Evolutionary conservation across 2,797 vertebrate genomes (phyloP).

Genomic region (Takifugu ocellatus): DNA sequence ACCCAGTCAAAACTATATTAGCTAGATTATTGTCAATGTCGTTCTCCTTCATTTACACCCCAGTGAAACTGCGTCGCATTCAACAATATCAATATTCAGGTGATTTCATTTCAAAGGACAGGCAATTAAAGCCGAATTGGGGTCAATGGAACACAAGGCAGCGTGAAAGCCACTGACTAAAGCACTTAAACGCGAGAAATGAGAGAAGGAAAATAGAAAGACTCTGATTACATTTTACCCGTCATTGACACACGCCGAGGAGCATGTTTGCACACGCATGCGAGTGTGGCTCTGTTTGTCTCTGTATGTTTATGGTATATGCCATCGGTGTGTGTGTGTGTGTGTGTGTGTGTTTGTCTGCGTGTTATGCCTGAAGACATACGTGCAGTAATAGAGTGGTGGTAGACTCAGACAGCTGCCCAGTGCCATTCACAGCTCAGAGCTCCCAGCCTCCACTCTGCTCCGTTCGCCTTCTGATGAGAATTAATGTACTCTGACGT

Average conservation of each 20-base stretch:
- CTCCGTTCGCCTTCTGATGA: slow-evolving; percentile 83
- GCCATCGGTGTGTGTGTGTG: slow-evolving; percentile 24
- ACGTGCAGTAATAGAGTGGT: slow-evolving; percentile 80
- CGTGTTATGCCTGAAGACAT: slow-evolving; percentile 81
- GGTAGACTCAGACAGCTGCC: slow-evolving; percentile 85
- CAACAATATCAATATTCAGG: slow-evolving; percentile 77
- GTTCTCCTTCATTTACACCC: slow-evolving; percentile 64
- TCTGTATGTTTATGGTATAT: slow-evolving; percentile 47
- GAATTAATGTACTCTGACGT: slow-evolving; percentile 92
- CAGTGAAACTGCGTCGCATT: slow-evolving; percentile 66
- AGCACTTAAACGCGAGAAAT: slow-evolving; percentile 74
- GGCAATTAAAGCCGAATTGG: slow-evolving; percentile 72
- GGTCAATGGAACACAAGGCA: slow-evolving; percentile 75
- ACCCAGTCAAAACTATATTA: slow-evolving; percentile 56
- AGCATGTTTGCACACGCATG: slow-evolving; percentile 65
- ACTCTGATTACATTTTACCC: slow-evolving; percentile 78
- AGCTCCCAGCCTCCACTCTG: slow-evolving; percentile 77
- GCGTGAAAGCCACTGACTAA: slow-evolving; percentile 73
- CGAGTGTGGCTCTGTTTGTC: slow-evolving; percentile 21
- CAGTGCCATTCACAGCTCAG: slow-evolving; percentile 91
- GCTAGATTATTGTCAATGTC: slow-evolving; percentile 50
- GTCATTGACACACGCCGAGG: slow-evolving; percentile 79
- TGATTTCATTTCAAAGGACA: slow-evolving; percentile 76
- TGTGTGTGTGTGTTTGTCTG: slow-evolving; percentile 39
- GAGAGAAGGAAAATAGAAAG: slow-evolving; percentile 65